Base-by-base conservation (phyloP, 2,113 vertebrate species). In the Dendropsophus ebraccatus region DNA sequence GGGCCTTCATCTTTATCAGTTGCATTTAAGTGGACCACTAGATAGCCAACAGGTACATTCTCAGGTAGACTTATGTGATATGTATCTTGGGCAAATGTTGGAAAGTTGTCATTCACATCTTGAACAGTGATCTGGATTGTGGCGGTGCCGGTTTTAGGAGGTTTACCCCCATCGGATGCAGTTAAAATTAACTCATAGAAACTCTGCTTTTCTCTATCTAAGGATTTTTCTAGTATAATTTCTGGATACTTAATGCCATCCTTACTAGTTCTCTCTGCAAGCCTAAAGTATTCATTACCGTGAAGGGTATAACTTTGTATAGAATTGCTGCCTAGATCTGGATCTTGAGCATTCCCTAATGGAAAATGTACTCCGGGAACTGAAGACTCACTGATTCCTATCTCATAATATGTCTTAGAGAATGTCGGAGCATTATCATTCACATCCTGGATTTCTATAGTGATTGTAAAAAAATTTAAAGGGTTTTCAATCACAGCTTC, bases 1-100 rank as follows among this genome's bases (percentile, higher is more conserved):
- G 52, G 0, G 0, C 67, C 65, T 35, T 69, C 65, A 32, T 69
- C 65, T 69, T 35, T 12, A 69, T 69, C 65, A 35, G 65, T 69
- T 35, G 65, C 65, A 35, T 69, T 69, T 69, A 69, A 69, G 1
- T 69, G 28, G 30, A 32, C 7, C 14, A 69, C 65, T 69, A 69
- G 30, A 35, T 13, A 69, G 17, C 65, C 65, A 69, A 35, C 2
- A 7, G 30, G 65, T 17, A 30, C 12, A 35, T 69, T 69, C 30
- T 69, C 65, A 69, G 4, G 88, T 9, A 93, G 10, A 28, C 23
- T 70, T 9, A 87, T 79, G 25, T 65, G 76, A 69, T 92, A 90
- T 9, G 88, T 72, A 23, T 83, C 82, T 35, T 91, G 88, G 23
- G 30, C 89, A 60, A 95, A 95, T 84, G 92, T 28, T 21, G 91